These are phyloP conservation scores for Megaustenia siamemsis DNA, from an alignment of 2,888 invertebrate species.

Conservation along the genomic window DNA sequence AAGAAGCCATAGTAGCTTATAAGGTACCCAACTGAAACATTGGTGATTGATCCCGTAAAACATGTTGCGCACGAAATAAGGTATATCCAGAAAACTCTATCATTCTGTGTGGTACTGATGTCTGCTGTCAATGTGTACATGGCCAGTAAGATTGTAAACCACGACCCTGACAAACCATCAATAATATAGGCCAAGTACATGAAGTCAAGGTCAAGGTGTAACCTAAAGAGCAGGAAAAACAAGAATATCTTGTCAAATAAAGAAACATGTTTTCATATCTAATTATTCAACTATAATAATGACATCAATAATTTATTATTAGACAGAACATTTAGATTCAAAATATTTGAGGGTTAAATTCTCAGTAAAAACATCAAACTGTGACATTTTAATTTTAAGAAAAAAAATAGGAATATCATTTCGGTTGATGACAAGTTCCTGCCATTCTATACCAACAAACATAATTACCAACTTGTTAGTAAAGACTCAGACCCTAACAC, in stretches of 20 bases:
- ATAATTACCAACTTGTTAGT: no score
- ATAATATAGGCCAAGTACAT: slow-evolving; percentile 47
- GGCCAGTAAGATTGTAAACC: slow-evolving; percentile 40
- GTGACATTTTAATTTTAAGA: no score
- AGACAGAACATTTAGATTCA: no score
- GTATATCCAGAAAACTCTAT: slow-evolving; percentile 42
- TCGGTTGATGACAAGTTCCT: no score
- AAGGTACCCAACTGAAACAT: slow-evolving; percentile 49
- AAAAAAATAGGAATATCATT: no score
- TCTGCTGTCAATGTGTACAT: slow-evolving; percentile 50
- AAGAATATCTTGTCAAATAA: neutral
- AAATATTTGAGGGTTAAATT: no score
- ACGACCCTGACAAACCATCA: slow-evolving; percentile 53
- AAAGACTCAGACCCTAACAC: no score
- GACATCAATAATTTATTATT: no score
- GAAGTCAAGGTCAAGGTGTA: slow-evolving; percentile 42
- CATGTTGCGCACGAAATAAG: slow-evolving; percentile 3
- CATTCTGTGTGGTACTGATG: slow-evolving; percentile 28
- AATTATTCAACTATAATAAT: no score
- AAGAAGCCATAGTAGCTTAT: slow-evolving; percentile 45
- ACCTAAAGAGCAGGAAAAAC: slow-evolving; percentile 21
- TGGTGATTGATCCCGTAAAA: neutral
- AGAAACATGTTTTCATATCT: no score
- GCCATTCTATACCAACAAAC: no score
- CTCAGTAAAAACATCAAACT: no score